Conservation (phyloP, 2,113 vertebrate genomes). For the Pluvialis apricaria region DNA sequence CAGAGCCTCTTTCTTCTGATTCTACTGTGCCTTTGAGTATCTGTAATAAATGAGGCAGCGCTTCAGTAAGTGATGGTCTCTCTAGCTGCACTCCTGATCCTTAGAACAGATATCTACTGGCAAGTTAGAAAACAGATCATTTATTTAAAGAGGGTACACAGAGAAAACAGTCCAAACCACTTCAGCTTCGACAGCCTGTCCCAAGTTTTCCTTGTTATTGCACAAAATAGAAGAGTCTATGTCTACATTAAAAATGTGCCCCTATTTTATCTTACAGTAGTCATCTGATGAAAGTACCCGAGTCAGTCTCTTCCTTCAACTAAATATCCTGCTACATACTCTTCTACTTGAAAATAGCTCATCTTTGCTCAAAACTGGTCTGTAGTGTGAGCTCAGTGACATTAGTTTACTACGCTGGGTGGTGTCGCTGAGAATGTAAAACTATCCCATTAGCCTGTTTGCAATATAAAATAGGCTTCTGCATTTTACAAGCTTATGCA, state of each 20-base stretch:
- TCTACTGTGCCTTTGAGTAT: not conserved
- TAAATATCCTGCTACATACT: not conserved
- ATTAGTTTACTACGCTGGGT: not conserved
- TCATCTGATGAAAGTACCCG: not conserved
- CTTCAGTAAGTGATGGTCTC: not conserved
- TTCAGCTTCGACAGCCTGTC: not conserved
- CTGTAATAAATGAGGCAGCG: not conserved
- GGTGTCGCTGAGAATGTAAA: not conserved
- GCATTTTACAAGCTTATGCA: not conserved
- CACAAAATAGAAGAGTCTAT: not conserved
- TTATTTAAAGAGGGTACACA: not conserved
- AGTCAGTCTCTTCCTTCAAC: not conserved
- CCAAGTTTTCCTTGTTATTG: not conserved
- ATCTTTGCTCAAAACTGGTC: not conserved
- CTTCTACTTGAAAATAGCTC: not conserved
- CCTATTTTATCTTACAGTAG: not conserved
- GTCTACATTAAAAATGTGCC: not conserved
- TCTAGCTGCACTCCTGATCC: not conserved
- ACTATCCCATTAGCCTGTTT: slow-evolving; percentile 25
- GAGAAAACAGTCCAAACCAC: not conserved
- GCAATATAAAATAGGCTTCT: slow-evolving; percentile 5
- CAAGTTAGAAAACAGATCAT: not conserved
- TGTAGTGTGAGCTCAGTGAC: not conserved
- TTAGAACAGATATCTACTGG: not conserved
- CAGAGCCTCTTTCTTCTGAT: not conserved